These are phyloP conservation scores for Aegithalos caudatus DNA, from an alignment of 2,113 vertebrate species.

Conservation along the genomic window DNA sequence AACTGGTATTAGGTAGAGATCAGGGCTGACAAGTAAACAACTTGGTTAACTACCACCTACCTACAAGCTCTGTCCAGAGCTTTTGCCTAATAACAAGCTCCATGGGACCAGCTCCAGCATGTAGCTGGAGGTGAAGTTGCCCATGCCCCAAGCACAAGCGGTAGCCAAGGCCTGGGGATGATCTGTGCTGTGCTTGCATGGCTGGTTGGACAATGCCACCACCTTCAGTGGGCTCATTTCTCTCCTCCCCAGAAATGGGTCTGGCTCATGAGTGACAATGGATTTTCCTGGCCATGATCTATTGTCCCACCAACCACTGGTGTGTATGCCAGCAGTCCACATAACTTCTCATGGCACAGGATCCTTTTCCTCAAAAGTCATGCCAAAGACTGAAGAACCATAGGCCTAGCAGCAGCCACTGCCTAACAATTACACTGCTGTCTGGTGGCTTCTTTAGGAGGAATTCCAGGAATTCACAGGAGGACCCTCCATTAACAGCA, in stretches of 20 bases:
- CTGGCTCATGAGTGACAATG: conserved; percentile 48
- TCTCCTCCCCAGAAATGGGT: conserved; percentile 70
- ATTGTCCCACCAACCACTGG: conserved; percentile 69
- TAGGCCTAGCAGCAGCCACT: neutral
- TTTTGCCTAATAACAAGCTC: neutral
- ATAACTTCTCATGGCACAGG: neutral
- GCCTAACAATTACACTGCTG: neutral
- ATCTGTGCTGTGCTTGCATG: conserved; percentile 78
- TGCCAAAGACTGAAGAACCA: neutral
- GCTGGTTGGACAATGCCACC: conserved; percentile 81
- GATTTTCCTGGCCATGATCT: conserved; percentile 76
- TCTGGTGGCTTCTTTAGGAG: neutral
- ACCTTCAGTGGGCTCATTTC: conserved; percentile 78
- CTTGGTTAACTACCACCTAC: neutral
- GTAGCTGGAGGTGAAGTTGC: conserved; percentile 69
- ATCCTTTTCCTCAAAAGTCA: neutral
- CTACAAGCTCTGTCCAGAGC: neutral
- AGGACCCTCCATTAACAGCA: neutral
- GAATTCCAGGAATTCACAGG: neutral
- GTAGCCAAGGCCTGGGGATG: conserved; percentile 74
- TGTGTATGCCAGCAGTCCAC: neutral
- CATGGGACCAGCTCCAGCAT: neutral
- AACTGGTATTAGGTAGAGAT: neutral
- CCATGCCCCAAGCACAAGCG: conserved; percentile 76
- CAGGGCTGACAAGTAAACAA: neutral